Base-by-base conservation (phyloP, 2,888 invertebrate genomes). In the Lagria hirta region DNA sequence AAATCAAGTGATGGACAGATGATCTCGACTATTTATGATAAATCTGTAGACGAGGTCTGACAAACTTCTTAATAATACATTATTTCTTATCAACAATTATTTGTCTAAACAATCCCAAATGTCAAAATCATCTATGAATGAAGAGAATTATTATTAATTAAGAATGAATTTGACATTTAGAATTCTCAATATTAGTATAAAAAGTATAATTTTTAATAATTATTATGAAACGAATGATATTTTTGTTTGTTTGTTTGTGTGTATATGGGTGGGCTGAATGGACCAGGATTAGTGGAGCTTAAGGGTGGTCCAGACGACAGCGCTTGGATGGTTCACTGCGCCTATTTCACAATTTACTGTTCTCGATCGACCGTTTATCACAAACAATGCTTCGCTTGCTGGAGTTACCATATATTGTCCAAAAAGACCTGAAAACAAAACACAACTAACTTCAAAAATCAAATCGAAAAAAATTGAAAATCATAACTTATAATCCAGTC, bases 301-400 rank as follows among this genome's bases (percentile, higher is more conserved):
- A 58, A 79, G 73, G 40, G 78, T 79, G 46, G 82, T 80, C 83
- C 83, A 84, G 34, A 83, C 81, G 36, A 81, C 72, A 48, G 80
- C 75, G 49, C 79, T 76, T 11, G 84, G 83, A 66, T 83, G 81
- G 27, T 78, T 74, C 33, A 86, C 74, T 28, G 82, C 81, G 28
- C 82, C 82, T 54, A 85, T 85, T 69, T 85, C 83, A 71, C 87
- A 87, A 70, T 85, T 84, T 44, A 86, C 82, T 27, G 82, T 82
- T 62, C 82, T 74, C 48, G 81, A 81, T 57, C 80, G 78, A 5
- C 84, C 85, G 64, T 86, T 84, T 46, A 86, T 74, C 24, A 86
- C 82, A 66, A 84, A 82, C 16, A 85, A 72, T 7, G 85, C 82
- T 56, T 83, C 81, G 61, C 77, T 80, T 37, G 84, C 81, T 1